Evolutionary conservation across 2,888 invertebrate genomes (phyloP).

Genomic region (Drosophila robusta): DNA sequence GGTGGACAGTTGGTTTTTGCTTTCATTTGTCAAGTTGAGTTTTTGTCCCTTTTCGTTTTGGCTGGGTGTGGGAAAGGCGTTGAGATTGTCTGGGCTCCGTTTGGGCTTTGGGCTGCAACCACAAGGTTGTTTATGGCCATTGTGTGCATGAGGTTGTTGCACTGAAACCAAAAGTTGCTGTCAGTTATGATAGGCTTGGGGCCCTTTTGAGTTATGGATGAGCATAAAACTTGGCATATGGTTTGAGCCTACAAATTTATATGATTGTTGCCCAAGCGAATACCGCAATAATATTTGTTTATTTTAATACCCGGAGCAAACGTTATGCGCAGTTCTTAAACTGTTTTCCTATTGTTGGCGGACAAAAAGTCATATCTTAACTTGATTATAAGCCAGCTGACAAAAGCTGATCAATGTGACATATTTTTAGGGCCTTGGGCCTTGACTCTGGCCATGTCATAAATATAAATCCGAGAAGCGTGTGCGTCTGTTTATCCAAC

Average conservation of each 20-base stretch:
- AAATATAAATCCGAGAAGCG: slow-evolving; percentile 16
- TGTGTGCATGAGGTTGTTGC: slow-evolving; percentile 50
- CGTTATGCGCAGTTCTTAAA: slow-evolving; percentile 1
- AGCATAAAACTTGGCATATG: neutral
- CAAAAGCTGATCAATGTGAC: slow-evolving; percentile 18
- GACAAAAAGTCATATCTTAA: slow-evolving; percentile 8
- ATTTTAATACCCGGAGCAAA: neutral
- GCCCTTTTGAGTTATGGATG: slow-evolving; percentile 15
- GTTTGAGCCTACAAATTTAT: neutral
- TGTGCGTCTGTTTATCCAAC: slow-evolving; percentile 24
- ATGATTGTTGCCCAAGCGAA: too few species aligned
- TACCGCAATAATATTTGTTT: neutral
- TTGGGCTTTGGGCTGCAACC: slow-evolving; percentile 29
- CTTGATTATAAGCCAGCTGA: slow-evolving; percentile 6
- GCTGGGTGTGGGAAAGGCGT: slow-evolving; percentile 39
- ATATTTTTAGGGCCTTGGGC: slow-evolving; percentile 5
- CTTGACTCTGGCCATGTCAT: slow-evolving; percentile 21
- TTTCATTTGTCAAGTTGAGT: slow-evolving; percentile 74
- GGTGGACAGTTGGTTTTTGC: slow-evolving; percentile 70
- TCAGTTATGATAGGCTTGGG: slow-evolving; percentile 6
- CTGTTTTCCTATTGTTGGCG: slow-evolving; percentile 12
- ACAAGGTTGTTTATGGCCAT: slow-evolving; percentile 29
- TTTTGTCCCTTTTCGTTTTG: slow-evolving; percentile 6
- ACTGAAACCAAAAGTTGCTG: slow-evolving; percentile 45
- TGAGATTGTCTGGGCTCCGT: slow-evolving; percentile 23